Conservation (phyloP, 1,140 invertebrate genomes). For the Telenomus remus region DNA sequence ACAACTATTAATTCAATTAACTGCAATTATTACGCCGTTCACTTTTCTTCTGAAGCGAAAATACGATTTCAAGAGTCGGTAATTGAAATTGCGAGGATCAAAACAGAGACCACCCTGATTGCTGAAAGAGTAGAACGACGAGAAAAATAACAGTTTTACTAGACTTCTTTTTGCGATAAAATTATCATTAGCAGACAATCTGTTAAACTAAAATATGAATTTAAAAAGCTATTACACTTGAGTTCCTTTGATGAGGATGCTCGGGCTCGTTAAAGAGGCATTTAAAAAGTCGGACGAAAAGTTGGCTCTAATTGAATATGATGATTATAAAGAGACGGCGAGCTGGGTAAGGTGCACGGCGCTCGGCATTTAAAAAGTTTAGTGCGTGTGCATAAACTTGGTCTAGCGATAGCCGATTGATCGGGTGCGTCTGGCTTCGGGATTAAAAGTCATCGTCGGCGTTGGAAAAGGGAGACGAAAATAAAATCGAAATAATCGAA, state of each 20-base stretch:
- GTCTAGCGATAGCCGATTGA: conserved; percentile 51
- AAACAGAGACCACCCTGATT: too few relatives aligned
- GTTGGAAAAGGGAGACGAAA: conserved; percentile 31
- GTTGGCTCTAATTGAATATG: conserved; percentile 12
- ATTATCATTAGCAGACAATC: too few relatives aligned
- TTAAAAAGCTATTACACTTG: background rate
- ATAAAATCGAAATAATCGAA: conserved; percentile 52
- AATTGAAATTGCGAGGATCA: too few relatives aligned
- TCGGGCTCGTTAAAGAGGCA: background rate
- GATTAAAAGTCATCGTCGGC: conserved; percentile 51
- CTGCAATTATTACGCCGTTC: too few relatives aligned
- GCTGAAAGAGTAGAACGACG: too few relatives aligned
- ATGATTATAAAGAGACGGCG: background rate
- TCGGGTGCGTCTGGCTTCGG: conserved; percentile 49
- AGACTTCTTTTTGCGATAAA: too few relatives aligned
- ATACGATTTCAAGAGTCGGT: too few relatives aligned
- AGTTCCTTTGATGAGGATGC: background rate
- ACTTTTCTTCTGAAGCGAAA: too few relatives aligned
- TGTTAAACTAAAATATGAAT: too few relatives aligned
- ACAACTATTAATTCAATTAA: too few relatives aligned
- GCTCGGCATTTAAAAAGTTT: conserved; percentile 11
- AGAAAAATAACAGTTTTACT: too few relatives aligned
- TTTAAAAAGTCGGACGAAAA: background rate
- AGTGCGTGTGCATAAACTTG: conserved; percentile 28
- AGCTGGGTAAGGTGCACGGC: conserved; percentile 27